Evolutionary conservation across 2,113 vertebrate genomes (phyloP).

Genomic region (Paraplagusia blochii): DNA sequence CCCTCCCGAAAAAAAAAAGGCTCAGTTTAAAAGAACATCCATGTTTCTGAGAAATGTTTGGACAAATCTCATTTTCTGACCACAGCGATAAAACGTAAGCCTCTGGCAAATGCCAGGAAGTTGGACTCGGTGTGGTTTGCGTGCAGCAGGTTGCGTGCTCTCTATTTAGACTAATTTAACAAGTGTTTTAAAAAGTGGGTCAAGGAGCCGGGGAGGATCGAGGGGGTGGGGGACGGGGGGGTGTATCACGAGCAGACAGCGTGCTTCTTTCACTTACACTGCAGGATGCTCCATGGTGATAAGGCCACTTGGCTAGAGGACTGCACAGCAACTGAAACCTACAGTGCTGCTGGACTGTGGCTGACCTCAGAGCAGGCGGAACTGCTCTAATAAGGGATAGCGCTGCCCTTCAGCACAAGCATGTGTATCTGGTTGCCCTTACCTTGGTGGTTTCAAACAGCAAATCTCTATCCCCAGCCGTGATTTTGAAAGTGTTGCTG

Average conservation of each 20-base stretch:
- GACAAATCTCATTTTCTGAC: conserved; percentile 67
- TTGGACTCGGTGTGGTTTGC: conserved; percentile 51
- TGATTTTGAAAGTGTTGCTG: conserved; percentile 86
- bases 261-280: conserved; percentile 49
- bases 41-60: conserved; percentile 70
- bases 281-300: conserved; percentile 42
- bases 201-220: conserved; percentile 30
- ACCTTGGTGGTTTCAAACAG: conserved; percentile 90
- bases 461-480: conserved; percentile 83
- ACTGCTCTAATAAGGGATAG: not conserved
- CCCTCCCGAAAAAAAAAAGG: conserved; percentile 23
- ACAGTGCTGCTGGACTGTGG: not conserved
- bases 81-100: conserved; percentile 64
- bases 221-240: too few species aligned
- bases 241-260: conserved; percentile 37
- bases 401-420: not conserved
- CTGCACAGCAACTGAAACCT: conserved; percentile 5
- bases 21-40: conserved; percentile 51
- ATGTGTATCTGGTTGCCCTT: conserved; percentile 1
- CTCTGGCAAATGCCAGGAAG: conserved; percentile 63
- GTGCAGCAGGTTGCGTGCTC: conserved; percentile 53
- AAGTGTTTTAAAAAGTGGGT: conserved; percentile 58
- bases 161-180: conserved; percentile 61
- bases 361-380: not conserved
- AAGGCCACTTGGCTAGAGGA: conserved; percentile 25